Percentiles rank a stretch among this genome's conserved stretches.
Conservation (phyloP, 2,113 vertebrate genomes). For the Mugil cephalus region DNA sequence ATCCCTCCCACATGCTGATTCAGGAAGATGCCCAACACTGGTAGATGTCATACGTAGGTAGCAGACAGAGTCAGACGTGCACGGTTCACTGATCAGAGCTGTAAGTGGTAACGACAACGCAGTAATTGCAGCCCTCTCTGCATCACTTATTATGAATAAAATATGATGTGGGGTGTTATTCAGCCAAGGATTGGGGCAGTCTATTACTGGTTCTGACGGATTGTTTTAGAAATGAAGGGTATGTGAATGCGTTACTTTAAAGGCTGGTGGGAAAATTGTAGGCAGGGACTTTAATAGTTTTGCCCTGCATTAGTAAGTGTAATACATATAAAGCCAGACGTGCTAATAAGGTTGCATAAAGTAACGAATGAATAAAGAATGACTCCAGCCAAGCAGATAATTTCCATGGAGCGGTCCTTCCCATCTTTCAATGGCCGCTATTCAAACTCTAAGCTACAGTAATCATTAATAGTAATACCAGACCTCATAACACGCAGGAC, state of each 20-base stretch:
- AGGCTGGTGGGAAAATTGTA: slow-evolving; percentile 7
- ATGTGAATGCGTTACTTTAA: slow-evolving; percentile 52
- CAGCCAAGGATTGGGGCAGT: slow-evolving; percentile 57
- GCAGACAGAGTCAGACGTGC: slow-evolving; percentile 42
- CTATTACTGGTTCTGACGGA: slow-evolving; percentile 66
- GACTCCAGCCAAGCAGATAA: slow-evolving; percentile 29
- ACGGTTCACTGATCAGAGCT: slow-evolving; percentile 59
- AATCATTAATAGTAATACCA: slow-evolving; percentile 25
- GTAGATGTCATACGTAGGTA: slow-evolving; percentile 42
- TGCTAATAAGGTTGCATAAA: slow-evolving; percentile 9
- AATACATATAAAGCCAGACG: not conserved
- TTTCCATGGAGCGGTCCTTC: slow-evolving; percentile 12
- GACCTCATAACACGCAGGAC: slow-evolving; percentile 8
- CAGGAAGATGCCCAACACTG: slow-evolving; percentile 26
- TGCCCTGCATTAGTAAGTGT: not conserved
- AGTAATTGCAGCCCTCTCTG: slow-evolving; percentile 76
- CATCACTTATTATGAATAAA: slow-evolving; percentile 81
- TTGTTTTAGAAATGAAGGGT: slow-evolving; percentile 47
- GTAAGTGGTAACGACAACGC: slow-evolving; percentile 61
- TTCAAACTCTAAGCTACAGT: slow-evolving; percentile 3
- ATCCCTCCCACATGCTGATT: slow-evolving; percentile 30
- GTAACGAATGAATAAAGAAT: slow-evolving; percentile 49
- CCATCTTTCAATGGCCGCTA: slow-evolving; percentile 6
- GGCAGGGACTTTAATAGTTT: slow-evolving; percentile 6
- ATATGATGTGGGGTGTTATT: slow-evolving; percentile 78